phyloP scores from a whole-genome alignment of 2,113 vertebrate genomes.

The Nycticebus coucang region DNA sequence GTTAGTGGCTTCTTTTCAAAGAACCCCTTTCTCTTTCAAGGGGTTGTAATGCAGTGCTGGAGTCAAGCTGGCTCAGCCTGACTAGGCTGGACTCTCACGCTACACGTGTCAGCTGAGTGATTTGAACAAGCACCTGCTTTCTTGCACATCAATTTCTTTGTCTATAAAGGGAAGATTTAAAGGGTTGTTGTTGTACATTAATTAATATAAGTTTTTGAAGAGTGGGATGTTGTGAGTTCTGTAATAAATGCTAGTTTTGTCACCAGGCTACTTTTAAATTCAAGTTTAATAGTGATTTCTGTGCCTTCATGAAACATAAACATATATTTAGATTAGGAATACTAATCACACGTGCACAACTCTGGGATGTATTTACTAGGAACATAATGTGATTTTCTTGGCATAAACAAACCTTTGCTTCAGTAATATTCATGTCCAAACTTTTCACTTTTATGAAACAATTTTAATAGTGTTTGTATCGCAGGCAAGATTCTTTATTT shows the following conservation, averaged over 20 bases:
- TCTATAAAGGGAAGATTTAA: background rate
- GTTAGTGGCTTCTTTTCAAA: background rate
- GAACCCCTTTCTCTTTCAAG: background rate
- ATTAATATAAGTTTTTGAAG: background rate
- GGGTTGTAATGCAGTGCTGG: background rate
- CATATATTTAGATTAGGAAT: background rate
- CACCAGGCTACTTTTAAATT: background rate
- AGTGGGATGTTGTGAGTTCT: background rate
- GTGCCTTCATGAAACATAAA: background rate
- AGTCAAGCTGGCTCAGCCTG: background rate
- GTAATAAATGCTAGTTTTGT: background rate
- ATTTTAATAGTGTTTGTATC: constrained; percentile 42
- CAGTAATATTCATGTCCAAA: background rate
- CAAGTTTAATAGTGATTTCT: background rate
- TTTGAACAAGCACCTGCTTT: background rate
- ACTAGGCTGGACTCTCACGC: background rate
- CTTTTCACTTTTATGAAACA: background rate
- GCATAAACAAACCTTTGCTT: constrained; percentile 29
- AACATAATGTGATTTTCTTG: constrained; percentile 22
- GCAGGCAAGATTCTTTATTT: background rate
- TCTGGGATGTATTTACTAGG: background rate
- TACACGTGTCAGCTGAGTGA: background rate
- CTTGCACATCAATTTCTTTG: background rate
- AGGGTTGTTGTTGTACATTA: background rate
- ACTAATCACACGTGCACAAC: background rate